Evolutionary conservation across 2,888 invertebrate species (phyloP).

Genomic region (Coelinius sp.): DNA sequence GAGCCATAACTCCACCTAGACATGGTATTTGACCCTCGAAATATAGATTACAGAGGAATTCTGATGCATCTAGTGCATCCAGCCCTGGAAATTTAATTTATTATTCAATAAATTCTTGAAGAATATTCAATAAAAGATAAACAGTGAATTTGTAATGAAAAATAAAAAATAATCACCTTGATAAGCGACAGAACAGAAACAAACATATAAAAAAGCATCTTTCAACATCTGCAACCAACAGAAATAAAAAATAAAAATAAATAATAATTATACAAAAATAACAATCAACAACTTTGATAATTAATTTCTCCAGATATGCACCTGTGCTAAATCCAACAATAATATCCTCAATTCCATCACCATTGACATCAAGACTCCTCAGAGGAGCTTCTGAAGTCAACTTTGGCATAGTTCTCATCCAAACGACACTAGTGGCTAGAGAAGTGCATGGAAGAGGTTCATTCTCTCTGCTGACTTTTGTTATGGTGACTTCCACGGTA

Average conservation of each 20-base stretch:
- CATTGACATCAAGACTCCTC: slow-evolving; percentile 80
- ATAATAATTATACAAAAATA: slow-evolving; percentile 8
- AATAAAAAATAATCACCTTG: slow-evolving; percentile 50
- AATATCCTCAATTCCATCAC: slow-evolving; percentile 80
- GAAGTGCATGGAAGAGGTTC: slow-evolving; percentile 76
- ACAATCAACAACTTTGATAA: slow-evolving; percentile 19
- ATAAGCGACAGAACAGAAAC: slow-evolving; percentile 38
- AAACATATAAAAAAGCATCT: slow-evolving; percentile 30
- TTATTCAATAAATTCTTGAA: not conserved
- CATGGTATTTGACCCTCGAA: slow-evolving; percentile 79
- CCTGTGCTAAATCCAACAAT: slow-evolving; percentile 86
- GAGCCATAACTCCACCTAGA: slow-evolving; percentile 81
- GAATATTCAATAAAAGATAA: not conserved
- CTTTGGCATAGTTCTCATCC: slow-evolving; percentile 80
- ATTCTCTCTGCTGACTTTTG: slow-evolving; percentile 54
- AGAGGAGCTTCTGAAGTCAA: slow-evolving; percentile 83
- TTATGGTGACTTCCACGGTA: slow-evolving; percentile 53
- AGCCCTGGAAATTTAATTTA: slow-evolving; percentile 53
- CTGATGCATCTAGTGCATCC: slow-evolving; percentile 67
- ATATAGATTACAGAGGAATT: slow-evolving; percentile 77
- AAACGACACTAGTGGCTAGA: slow-evolving; percentile 75
- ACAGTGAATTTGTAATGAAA: slow-evolving; percentile 38
- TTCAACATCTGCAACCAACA: slow-evolving; percentile 42
- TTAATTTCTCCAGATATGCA: slow-evolving; percentile 58
- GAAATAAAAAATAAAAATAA: slow-evolving; percentile 35